These are phyloP conservation scores for Epizoanthus scotinus DNA, from an alignment of 92 coral and sea anemone genomes.

Conservation along the genomic window DNA sequence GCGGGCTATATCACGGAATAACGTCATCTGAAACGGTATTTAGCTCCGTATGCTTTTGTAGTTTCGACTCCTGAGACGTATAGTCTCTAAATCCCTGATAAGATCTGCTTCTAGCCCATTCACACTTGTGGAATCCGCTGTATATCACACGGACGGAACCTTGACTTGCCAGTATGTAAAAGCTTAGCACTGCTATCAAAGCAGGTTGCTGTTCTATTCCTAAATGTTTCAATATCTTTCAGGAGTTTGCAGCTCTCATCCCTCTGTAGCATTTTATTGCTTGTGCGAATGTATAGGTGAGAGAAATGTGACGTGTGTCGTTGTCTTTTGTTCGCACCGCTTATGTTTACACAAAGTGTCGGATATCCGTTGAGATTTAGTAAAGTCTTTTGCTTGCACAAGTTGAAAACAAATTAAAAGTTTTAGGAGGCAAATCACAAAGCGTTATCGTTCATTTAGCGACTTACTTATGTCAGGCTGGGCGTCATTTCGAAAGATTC, in stretches of 20 bases:
- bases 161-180: background rate
- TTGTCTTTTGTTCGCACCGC: background rate
- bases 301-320: background rate
- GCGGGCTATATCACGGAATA: background rate
- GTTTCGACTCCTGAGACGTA: constrained; percentile 18
- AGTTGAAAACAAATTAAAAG: constrained; percentile 28
- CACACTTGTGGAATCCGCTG: constrained; percentile 19
- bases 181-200: background rate
- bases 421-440: constrained; percentile 6
- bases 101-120: constrained; percentile 26
- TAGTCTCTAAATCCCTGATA: constrained; percentile 44
- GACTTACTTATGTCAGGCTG: background rate
- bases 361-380: background rate
- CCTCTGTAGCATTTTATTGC: background rate
- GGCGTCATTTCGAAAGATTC: no score
- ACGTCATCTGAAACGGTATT: constrained; percentile 34
- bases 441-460: constrained; percentile 3
- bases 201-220: background rate
- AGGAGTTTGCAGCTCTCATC: background rate
- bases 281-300: background rate
- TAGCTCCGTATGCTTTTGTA: constrained; percentile 22
- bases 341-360: constrained; percentile 24
- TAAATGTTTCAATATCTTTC: background rate
- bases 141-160: background rate
- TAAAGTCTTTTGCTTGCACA: constrained; percentile 18